Percentiles rank a stretch among this genome's conserved stretches.
Conservation (phyloP, 2,113 vertebrate genomes). For the Podarcis muralis region DNA sequence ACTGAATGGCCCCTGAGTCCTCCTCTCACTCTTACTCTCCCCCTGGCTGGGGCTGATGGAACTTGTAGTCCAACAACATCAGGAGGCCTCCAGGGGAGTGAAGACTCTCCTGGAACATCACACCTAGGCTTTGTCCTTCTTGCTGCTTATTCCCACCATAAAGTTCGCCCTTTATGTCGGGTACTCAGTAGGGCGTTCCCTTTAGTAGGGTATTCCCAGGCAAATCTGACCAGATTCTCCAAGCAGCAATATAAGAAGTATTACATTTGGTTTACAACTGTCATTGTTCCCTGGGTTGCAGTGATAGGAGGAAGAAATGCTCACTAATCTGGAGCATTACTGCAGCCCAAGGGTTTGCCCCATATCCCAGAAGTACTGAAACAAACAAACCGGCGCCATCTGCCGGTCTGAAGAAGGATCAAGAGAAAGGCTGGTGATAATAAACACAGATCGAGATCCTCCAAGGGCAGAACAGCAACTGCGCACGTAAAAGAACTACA, state of each 20-base stretch:
- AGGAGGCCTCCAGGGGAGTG: neutral
- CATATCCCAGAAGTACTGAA: neutral
- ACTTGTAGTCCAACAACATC: no score
- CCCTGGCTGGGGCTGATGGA: no score
- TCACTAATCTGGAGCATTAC: neutral
- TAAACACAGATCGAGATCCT: neutral
- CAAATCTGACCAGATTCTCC: neutral
- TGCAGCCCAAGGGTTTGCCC: neutral
- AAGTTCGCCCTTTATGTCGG: neutral
- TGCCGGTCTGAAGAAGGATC: neutral
- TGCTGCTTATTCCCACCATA: neutral
- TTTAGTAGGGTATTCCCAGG: neutral
- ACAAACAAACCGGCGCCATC: slow-evolving; percentile 2
- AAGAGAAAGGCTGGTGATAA: neutral
- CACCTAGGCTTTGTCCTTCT: neutral
- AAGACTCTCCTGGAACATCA: neutral
- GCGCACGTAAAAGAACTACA: neutral
- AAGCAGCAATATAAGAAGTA: neutral
- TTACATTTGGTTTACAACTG: neutral
- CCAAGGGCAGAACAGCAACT: neutral
- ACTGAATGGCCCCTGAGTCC: neutral
- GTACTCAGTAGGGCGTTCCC: no score
- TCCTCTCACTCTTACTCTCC: no score
- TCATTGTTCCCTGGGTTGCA: neutral
- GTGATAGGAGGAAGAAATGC: neutral